These are phyloP conservation scores for Volucella bombylans DNA, from an alignment of 2,888 invertebrate species.

Conservation along the genomic window DNA sequence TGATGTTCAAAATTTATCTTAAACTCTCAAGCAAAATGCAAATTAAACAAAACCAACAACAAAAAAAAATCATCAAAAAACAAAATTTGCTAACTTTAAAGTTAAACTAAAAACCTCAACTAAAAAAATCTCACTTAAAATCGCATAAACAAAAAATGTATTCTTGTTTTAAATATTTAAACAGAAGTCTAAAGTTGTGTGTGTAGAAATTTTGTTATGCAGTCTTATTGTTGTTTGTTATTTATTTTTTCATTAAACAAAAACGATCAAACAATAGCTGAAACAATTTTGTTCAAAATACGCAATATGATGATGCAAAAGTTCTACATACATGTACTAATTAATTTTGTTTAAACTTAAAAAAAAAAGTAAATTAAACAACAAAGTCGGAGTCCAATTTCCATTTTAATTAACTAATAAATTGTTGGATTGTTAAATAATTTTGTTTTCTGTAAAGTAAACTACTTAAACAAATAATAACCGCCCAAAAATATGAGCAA, in stretches of 20 bases:
- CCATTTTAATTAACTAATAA: constrained; percentile 36
- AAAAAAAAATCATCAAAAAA: constrained; percentile 6
- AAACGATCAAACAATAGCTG: constrained; percentile 14
- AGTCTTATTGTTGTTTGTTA: constrained; percentile 64
- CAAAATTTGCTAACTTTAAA: constrained; percentile 61
- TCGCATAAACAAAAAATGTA: constrained; percentile 23
- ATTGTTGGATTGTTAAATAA: constrained; percentile 40
- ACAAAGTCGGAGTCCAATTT: constrained; percentile 6
- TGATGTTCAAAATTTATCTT: constrained; percentile 79
- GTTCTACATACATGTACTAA: constrained; percentile 71
- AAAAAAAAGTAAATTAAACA: constrained; percentile 29
- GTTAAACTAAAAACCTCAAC: constrained; percentile 33
- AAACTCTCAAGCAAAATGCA: constrained; percentile 56
- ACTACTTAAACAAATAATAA: constrained; percentile 50
- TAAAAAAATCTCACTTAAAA: constrained; percentile 18
- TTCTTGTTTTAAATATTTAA: constrained; percentile 50
- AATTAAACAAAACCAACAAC: constrained; percentile 35
- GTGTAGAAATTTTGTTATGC: constrained; percentile 69
- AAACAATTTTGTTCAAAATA: constrained; percentile 37
- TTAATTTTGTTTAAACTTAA: constrained; percentile 45
- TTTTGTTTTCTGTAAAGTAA: constrained; percentile 51
- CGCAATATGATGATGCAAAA: constrained; percentile 51
- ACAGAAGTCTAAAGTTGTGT: constrained; percentile 69
- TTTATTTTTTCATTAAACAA: constrained; percentile 39
- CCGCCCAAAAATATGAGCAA: constrained; percentile 14